Conservation (phyloP, 2,888 invertebrate species). For the Zonitis immaculata region DNA sequence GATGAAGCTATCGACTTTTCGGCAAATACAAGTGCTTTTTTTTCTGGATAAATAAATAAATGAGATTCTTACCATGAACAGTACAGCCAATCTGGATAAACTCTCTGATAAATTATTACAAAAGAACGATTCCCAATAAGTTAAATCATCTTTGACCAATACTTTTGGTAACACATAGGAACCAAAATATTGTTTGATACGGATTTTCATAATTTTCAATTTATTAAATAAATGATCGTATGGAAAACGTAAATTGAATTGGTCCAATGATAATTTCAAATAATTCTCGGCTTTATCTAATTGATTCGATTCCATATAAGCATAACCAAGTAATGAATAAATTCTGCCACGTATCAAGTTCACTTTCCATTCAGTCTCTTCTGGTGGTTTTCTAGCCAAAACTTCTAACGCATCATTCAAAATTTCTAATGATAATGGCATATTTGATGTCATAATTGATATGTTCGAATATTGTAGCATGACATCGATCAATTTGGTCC, state of each 20-base stretch:
- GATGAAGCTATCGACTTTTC: no score
- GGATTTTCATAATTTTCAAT: constrained; percentile 31
- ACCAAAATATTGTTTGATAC: constrained; percentile 40
- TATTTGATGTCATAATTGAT: constrained; percentile 53
- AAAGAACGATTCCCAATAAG: constrained; percentile 45
- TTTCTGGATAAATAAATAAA: constrained; percentile 1
- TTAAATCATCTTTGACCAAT: constrained; percentile 29
- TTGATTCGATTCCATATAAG: constrained; percentile 46
- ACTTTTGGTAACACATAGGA: constrained; percentile 35
- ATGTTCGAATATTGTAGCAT: constrained; percentile 57
- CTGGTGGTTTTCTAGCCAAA: constrained; percentile 12
- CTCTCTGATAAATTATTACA: constrained; percentile 49
- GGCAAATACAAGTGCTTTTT: no score
- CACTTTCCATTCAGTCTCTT: constrained; percentile 38
- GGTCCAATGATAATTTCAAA: constrained; percentile 43
- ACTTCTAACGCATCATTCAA: constrained; percentile 50
- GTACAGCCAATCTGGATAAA: constrained; percentile 44
- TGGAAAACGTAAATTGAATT: constrained; percentile 48
- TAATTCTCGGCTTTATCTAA: constrained; percentile 42
- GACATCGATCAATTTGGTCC: constrained; percentile 48
- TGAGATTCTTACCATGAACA: constrained; percentile 44
- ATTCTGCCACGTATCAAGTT: constrained; percentile 48
- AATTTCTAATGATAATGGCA: constrained; percentile 55
- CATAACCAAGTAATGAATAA: constrained; percentile 46
- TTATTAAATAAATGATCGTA: constrained; percentile 28